Evolutionary conservation across 2,113 vertebrate species (phyloP), one percentile per base, ranked within the genome.

Genomic region (Phalacrocorax aristotelis): DNA sequence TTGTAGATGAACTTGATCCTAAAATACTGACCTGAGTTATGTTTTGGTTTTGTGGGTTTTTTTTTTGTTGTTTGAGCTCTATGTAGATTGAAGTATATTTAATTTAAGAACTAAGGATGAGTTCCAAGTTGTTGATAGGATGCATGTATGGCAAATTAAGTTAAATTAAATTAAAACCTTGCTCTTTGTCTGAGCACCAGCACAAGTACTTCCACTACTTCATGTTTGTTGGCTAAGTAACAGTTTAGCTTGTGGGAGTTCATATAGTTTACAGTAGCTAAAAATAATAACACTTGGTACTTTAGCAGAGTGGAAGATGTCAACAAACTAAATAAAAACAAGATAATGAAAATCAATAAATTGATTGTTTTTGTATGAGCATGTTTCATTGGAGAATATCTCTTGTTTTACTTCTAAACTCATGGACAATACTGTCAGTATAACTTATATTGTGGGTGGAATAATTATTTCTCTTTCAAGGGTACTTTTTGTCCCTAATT

Each of bases 381-480:
- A 5, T 70, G 11, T 95, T 86, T 86, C 44, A 74, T 65, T 76
- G 66, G 30, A 76, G 74, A 77, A 83, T 71, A 25, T 55, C 38
- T 69, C 70, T n/a, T 70, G 7, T 65, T 90, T 90, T 79, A 58
- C 54, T 52, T 71, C 26, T 77, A 42, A 84, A 71, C 48, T 89
- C 26, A 13, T 51, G 66, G 89, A 36, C 34, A 65, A 11, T 83
- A 21, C 55, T 66, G 51, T 65, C 30, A 74, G 64, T 83, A 23
- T 83, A 92, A 81, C 54, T 92, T 90, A 58, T 1, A 15, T 14
- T 48, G 61, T 93, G 85, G 93, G 74, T 85, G 69, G 49, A 94
- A 96, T 89, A 95, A 87, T 91, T 58, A 60, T 70, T 91, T 91
- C n/a, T 91, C 32, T 76, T 91, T 79, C 65, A 85, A 64, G 38